Conservation (phyloP, 2,888 invertebrate species). For the Thecocarcelia acutangulata region DNA sequence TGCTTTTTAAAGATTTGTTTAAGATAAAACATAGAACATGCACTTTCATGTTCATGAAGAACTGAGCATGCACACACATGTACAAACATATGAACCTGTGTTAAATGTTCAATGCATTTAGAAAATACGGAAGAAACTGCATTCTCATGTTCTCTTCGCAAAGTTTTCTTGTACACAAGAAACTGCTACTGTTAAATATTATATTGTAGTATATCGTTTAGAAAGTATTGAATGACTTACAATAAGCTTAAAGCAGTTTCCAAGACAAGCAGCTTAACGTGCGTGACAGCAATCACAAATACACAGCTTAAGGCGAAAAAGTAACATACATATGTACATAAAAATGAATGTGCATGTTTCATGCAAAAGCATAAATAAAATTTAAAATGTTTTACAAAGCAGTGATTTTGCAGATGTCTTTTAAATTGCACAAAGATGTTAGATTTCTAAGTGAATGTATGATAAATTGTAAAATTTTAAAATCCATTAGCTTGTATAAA, state of each 20-base stretch:
- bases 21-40: slow-evolving; percentile 2
- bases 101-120: slow-evolving; percentile 51
- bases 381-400: slow-evolving; percentile 6
- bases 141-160: slow-evolving; percentile 61
- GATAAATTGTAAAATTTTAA: slow-evolving; percentile 52
- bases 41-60: no score
- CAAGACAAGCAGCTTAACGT: slow-evolving; percentile 67
- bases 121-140: slow-evolving; percentile 46
- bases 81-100: background rate
- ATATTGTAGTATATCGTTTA: slow-evolving; percentile 39
- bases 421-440: slow-evolving; percentile 46
- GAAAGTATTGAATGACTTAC: slow-evolving; percentile 61
- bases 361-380: background rate
- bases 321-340: slow-evolving; percentile 28
- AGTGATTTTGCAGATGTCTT: slow-evolving; percentile 57
- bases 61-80: no score
- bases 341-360: slow-evolving; percentile 1
- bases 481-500: slow-evolving; percentile 22
- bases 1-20: slow-evolving; percentile 48
- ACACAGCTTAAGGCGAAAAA: slow-evolving; percentile 49
- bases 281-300: slow-evolving; percentile 68
- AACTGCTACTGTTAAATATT: background rate
- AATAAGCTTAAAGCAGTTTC: slow-evolving; percentile 66
- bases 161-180: slow-evolving; percentile 12
- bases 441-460: slow-evolving; percentile 44